These are phyloP conservation scores for Patella caerulea DNA, from an alignment of 2,888 invertebrate genomes.

Conservation along the genomic window DNA sequence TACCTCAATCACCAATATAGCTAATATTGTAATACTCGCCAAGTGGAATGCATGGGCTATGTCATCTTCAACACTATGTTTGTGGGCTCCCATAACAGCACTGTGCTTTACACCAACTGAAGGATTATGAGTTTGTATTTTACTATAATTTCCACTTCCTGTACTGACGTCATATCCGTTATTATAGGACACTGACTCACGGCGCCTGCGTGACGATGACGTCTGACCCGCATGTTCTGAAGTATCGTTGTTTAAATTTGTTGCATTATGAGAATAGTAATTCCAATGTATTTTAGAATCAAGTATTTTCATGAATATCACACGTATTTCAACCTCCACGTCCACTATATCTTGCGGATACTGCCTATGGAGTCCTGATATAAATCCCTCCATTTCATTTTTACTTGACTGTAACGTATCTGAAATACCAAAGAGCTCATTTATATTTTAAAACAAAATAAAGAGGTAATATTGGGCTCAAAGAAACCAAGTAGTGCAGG, in stretches of 20 bases:
- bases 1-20: constrained; percentile 57
- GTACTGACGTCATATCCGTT: background rate
- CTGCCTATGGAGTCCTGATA: constrained; percentile 32
- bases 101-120: background rate
- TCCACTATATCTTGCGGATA: constrained; percentile 38
- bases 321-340: constrained; percentile 32
- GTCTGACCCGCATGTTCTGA: background rate
- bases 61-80: constrained; percentile 47
- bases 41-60: constrained; percentile 63
- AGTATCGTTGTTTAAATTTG: constrained; percentile 15
- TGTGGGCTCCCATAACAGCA: constrained; percentile 14
- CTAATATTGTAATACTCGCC: constrained; percentile 57
- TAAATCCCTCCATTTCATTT: constrained; percentile 40
- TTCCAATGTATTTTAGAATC: constrained; percentile 42
- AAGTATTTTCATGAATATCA: constrained; percentile 44
- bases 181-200: background rate
- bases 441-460: too few relatives aligned
- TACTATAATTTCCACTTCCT: constrained; percentile 2
- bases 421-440: constrained; percentile 31
- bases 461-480: too few relatives aligned
- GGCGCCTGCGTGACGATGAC: constrained; percentile 11
- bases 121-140: background rate
- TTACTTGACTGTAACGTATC: constrained; percentile 53
- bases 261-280: background rate
- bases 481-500: too few relatives aligned